Evolutionary conservation across 2,113 vertebrate species (phyloP).

Genomic region (Nothobranchius furzeri): DNA sequence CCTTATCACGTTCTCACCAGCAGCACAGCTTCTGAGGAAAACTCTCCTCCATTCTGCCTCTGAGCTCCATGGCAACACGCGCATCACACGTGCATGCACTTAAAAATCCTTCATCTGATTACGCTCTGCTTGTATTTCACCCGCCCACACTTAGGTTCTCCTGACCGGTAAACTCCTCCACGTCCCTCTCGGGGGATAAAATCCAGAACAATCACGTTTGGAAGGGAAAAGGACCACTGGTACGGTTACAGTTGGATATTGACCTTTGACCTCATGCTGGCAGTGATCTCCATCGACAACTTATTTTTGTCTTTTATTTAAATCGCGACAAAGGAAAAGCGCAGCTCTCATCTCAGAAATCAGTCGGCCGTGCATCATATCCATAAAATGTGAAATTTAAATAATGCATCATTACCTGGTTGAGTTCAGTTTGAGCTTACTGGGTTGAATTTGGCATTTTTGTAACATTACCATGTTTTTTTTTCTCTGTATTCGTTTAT

Average conservation of each 20-base stretch:
- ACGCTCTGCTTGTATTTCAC: slow-evolving; percentile 23
- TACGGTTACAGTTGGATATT: background rate
- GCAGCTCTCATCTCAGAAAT: slow-evolving; percentile 24
- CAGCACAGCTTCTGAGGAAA: slow-evolving; percentile 17
- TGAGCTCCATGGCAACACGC: slow-evolving; percentile 33
- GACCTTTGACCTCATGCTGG: slow-evolving; percentile 12
- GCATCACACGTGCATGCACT: slow-evolving; percentile 36
- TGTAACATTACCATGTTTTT: slow-evolving; percentile 1
- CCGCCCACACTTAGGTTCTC: slow-evolving; percentile 10
- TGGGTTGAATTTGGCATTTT: background rate
- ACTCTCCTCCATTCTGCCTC: slow-evolving; percentile 25
- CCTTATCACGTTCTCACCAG: slow-evolving; percentile 18
- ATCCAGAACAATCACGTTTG: slow-evolving; percentile 13
- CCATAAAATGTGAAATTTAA: slow-evolving; percentile 46
- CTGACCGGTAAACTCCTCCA: slow-evolving; percentile 15
- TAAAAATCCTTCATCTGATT: slow-evolving; percentile 20
- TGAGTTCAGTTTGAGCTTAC: background rate
- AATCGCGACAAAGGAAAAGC: slow-evolving; percentile 1
- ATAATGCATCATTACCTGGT: background rate
- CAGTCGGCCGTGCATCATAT: background rate
- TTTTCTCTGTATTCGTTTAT: slow-evolving; percentile 7
- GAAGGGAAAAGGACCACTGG: background rate
- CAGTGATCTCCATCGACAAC: slow-evolving; percentile 15
- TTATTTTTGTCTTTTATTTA: background rate
- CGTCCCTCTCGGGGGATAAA: background rate